Base-by-base conservation (phyloP, 2,797 vertebrate species). In the Cirrhinus molitorella region DNA sequence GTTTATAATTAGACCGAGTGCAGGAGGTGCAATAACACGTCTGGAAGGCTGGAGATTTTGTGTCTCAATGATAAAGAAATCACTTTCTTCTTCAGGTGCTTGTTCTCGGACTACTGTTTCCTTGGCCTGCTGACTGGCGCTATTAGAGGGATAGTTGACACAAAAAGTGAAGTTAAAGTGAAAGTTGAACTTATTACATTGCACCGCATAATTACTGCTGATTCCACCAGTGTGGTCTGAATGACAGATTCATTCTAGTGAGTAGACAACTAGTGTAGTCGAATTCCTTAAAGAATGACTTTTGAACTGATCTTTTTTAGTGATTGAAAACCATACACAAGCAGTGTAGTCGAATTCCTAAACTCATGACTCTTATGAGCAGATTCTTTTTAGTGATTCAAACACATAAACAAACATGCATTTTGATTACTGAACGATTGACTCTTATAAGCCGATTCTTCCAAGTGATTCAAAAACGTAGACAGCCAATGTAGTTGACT, bases 1-100 rank as follows among this genome's bases (percentile, higher is more conserved):
- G n/a, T 61, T 72, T 80, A 79, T 80, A 83, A 85, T 83, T 83
- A 83, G 73, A 83, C 23, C n/a, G 31, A 28, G 73, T 21, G 45
- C 47, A n/a, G 78, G 84, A 73, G 66, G 49, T 80, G 84, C 66
- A 1, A 3, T 31, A 19, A 17, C 25, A 63, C 61, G 61, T 63
- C 61, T 63, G 28, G 28, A 31, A 63, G 61, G 28, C 1, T 63
- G 28, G 28, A 31, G 61, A 65, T 34, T 31, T 34, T 34, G 28
- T 65, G 28, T 65, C 61, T 65, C 16, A 9, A 19, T 65, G 61
- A 31, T 8, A 63, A 63, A 63, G 25, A 14, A 63, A 31, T 65
- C 61, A 19, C 28, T 34, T 65, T 65, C 28, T 34, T 34, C 61
- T 65, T 19, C 16, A 34, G 61, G 28, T 63, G 28, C 16, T 25